A percentile compares a stretch with the other conserved stretches of the same genome.
Evolutionary conservation across 2,797 vertebrate species (phyloP).

Genomic region (Oreortyx pictus): DNA sequence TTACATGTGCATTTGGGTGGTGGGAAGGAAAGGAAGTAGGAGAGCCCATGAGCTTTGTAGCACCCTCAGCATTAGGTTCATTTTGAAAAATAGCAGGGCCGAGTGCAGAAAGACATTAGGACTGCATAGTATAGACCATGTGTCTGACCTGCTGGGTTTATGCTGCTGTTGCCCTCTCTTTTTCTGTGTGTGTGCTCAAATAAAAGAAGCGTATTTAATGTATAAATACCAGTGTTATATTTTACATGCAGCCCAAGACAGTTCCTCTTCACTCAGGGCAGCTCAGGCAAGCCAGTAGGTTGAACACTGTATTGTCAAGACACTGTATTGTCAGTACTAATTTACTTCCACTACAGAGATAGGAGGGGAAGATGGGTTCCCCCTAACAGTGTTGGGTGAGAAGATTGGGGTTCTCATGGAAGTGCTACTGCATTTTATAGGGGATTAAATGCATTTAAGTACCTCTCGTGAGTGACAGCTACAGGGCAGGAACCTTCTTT

Average conservation of each 20-base stretch:
- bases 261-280: background rate
- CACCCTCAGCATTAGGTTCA: background rate
- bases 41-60: background rate
- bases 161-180: too few relatives aligned
- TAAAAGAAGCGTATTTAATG: too few relatives aligned
- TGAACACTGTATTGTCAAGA: background rate
- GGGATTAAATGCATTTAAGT: background rate
- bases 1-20: fast-evolving
- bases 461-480: background rate
- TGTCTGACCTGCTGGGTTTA: background rate
- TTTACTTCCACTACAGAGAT: background rate
- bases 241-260: background rate
- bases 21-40: background rate
- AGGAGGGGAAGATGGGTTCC: background rate
- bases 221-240: background rate
- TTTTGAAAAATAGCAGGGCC: background rate
- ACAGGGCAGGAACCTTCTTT: background rate
- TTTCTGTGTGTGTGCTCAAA: too few relatives aligned
- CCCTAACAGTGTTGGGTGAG: fast-evolving
- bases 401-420: background rate
- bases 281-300: background rate
- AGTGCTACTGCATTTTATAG: background rate
- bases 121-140: background rate
- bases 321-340: background rate
- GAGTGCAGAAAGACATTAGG: background rate